Conservation (phyloP, 2,113 vertebrate genomes). For the Alligator mississippiensis region DNA sequence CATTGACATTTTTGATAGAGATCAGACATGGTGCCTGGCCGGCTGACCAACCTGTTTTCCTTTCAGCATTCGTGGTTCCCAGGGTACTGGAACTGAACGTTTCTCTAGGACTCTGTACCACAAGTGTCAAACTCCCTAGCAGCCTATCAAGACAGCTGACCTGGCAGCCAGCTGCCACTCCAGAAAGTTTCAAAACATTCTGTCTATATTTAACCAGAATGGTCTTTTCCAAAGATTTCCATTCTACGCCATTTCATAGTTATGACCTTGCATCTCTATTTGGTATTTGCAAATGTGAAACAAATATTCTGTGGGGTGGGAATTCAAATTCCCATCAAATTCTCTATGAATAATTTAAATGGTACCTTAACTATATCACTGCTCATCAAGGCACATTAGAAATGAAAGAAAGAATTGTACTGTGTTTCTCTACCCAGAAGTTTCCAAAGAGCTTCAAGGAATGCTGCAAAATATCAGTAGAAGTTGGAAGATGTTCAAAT, state of each 20-base stretch:
- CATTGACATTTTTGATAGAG: neutral
- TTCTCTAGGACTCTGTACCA: neutral
- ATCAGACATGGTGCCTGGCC: too few species aligned
- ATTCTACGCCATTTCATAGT: neutral
- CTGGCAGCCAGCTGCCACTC: neutral
- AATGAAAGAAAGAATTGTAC: too few species aligned
- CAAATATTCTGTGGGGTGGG: too few species aligned
- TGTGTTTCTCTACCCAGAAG: too few species aligned
- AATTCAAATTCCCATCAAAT: too few species aligned
- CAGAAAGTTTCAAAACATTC: neutral
- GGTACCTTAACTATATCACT: too few species aligned
- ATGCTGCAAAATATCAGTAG: too few species aligned
- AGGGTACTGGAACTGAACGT: neutral
- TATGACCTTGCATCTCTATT: neutral
- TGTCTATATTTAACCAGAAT: neutral
- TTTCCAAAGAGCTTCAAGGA: too few species aligned
- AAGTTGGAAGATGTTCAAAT: too few species aligned
- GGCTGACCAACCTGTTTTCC: neutral
- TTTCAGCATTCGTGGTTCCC: neutral
- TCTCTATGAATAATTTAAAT: too few species aligned
- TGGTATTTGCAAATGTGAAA: neutral
- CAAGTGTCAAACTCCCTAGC: neutral
- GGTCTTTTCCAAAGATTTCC: too few species aligned
- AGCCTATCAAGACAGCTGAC: neutral
- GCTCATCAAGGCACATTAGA: too few species aligned